Base-by-base conservation (phyloP, 2,888 invertebrate genomes). In the Eueremaeus valkanovi region DNA sequence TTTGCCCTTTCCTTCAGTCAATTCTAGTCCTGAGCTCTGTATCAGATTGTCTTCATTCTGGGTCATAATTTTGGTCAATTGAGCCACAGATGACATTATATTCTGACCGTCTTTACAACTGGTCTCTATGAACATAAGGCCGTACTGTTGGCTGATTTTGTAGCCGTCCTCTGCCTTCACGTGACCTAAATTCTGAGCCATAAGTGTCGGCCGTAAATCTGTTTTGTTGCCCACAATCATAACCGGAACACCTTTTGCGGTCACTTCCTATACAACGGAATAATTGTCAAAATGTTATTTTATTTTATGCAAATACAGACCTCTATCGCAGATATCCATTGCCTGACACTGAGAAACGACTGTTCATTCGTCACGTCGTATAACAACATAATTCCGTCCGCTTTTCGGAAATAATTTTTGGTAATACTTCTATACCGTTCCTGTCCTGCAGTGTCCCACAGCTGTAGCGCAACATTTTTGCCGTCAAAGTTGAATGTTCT, bases 401-500 rank as follows among this genome's bases (percentile, higher is more conserved):
- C 88, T 73, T 87, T 83, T 3, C 88, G 84, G 81, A 88, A 88
- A 81, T 88, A 88, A 0, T 87, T 87, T 80, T 87, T 87, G 42
- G 88, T 87, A 73, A 88, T 85, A 77, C 87, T 86, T 21, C 88
- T 85, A 81, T 80, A 85, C 84, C 86, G 83, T 80, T 86, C 86
- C 80, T 86, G 86, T 3, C 88, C 88, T 29, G 88, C 88, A 2
- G 88, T 88, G 79, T 88, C 88, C 88, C 88, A 88, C 9, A 86
- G 80, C 76, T 86, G 86, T 2, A 86, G 81, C 27, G 85, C 84
- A 5, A 70, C 49, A 29, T 72, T 75, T 16, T 21, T 31, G 49
- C 72, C 66, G 16, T 68, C 51, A 31, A 45, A 36, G 36, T 70
- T 68, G 31, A 33, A 51, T 11, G 33, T 24, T 13, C 55, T 9